A percentile compares a stretch with the other conserved stretches of the same genome.
phyloP scores from a whole-genome alignment of 2,888 invertebrate genomes.

The Plagiodera versicolora region DNA sequence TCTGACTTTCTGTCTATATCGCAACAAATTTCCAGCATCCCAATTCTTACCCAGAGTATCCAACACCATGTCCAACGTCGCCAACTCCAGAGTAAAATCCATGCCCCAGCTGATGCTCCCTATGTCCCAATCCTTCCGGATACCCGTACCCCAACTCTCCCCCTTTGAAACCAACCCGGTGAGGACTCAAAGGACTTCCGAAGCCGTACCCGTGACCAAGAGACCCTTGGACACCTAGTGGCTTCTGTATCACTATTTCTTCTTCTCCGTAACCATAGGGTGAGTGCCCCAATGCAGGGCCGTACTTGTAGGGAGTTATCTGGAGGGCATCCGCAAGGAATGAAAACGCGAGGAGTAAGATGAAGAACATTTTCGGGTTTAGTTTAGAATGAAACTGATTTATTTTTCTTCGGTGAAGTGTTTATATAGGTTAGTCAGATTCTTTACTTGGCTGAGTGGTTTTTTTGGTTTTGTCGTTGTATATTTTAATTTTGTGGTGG shows the following conservation, averaged over 20 bases:
- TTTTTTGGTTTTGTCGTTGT: background rate
- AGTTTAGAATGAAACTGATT: background rate
- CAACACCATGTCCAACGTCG: slow-evolving; percentile 41
- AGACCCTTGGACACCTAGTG: background rate
- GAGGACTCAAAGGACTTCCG: background rate
- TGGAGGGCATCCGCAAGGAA: background rate
- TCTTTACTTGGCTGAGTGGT: background rate
- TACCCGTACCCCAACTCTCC: background rate
- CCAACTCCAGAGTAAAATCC: slow-evolving; percentile 6
- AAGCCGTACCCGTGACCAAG: too few relatives aligned
- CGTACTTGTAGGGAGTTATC: slow-evolving; percentile 12
- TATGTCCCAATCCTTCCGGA: background rate
- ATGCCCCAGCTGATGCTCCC: slow-evolving; percentile 39
- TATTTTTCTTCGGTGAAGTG: background rate
- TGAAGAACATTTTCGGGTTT: background rate
- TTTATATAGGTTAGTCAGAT: slow-evolving; percentile 2
- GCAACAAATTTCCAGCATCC: too few relatives aligned
- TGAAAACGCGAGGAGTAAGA: background rate
- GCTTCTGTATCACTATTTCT: background rate
- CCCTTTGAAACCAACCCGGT: background rate
- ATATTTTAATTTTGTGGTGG: slow-evolving; percentile 6
- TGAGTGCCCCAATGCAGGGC: slow-evolving; percentile 10
- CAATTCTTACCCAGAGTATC: background rate
- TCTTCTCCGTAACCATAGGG: slow-evolving; percentile 6
- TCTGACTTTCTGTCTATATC: too few relatives aligned